Evolutionary conservation across 2,888 invertebrate genomes (phyloP).

Genomic region (Tetropium fuscum): DNA sequence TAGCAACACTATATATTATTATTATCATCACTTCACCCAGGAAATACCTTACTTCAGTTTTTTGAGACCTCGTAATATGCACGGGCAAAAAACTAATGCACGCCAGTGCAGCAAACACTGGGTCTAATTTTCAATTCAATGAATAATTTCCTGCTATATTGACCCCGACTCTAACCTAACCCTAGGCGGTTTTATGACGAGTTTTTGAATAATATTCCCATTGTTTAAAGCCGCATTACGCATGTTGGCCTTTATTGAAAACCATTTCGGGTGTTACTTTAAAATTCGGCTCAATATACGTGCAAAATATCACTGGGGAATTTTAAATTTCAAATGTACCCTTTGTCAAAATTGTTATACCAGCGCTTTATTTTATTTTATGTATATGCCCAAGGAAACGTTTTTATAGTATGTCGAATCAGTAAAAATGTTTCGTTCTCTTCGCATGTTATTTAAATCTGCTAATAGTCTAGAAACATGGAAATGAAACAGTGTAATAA

Average conservation of each 20-base stretch:
- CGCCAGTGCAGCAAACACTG: slow-evolving; percentile 4
- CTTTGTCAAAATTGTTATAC: background rate
- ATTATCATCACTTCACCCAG: no score
- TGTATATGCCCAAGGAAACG: no score
- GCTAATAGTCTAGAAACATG: no score
- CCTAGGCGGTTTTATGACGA: slow-evolving; percentile 40
- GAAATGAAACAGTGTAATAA: no score
- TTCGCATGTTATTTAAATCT: no score
- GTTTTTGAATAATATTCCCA: slow-evolving; percentile 47
- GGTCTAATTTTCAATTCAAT: slow-evolving; percentile 46
- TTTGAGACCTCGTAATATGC: no score
- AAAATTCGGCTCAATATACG: background rate
- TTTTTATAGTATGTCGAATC: no score
- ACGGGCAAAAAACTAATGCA: slow-evolving; percentile 12
- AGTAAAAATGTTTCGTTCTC: no score
- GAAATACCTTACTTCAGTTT: no score
- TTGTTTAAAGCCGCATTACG: slow-evolving; percentile 42
- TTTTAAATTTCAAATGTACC: slow-evolving; percentile 9
- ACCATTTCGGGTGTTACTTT: slow-evolving; percentile 22
- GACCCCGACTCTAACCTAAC: slow-evolving; percentile 42
- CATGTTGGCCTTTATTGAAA: slow-evolving; percentile 41
- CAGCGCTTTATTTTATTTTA: background rate
- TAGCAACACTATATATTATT: no score
- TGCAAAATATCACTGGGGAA: slow-evolving; percentile 4
- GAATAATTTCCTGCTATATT: slow-evolving; percentile 47